phyloP scores from a whole-genome alignment of 2,888 invertebrate species.

The Agrotis exclamationis region DNA sequence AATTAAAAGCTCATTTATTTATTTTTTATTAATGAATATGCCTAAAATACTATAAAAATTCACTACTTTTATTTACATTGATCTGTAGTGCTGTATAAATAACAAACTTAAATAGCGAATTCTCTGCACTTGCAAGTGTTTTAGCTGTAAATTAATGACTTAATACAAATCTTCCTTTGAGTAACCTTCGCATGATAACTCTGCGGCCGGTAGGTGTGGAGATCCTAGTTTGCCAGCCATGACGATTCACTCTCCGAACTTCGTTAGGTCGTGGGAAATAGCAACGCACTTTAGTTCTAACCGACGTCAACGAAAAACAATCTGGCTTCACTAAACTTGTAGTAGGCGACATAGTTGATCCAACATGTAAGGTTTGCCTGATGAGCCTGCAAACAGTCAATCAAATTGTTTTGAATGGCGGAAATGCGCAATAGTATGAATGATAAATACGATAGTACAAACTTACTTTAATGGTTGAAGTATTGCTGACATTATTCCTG shows the following conservation, averaged over 20 bases:
- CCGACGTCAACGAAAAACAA: slow-evolving; percentile 75
- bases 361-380: slow-evolving; percentile 74
- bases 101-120: slow-evolving; percentile 21
- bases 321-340: slow-evolving; percentile 79
- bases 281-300: slow-evolving; percentile 91
- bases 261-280: slow-evolving; percentile 95
- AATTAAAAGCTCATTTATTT: slow-evolving; percentile 53
- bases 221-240: slow-evolving; percentile 94
- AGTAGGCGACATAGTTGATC: slow-evolving; percentile 67
- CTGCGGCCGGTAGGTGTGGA: slow-evolving; percentile 93
- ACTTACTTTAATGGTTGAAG: slow-evolving; percentile 81
- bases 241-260: slow-evolving; percentile 92
- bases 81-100: not conserved
- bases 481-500: slow-evolving; percentile 77
- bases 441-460: not conserved
- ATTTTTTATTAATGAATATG: slow-evolving; percentile 35
- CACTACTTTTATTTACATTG: not conserved
- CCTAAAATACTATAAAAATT: not conserved
- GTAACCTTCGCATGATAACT: slow-evolving; percentile 94
- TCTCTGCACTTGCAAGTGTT: slow-evolving; percentile 5
- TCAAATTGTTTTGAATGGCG: not conserved
- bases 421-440: not conserved
- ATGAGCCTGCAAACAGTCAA: slow-evolving; percentile 74
- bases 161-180: slow-evolving; percentile 94
- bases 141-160: slow-evolving; percentile 89